Evolutionary conservation across 2,888 invertebrate species (phyloP), one percentile per base, ranked within the genome.

Genomic region (Caenorhabditis virilis): DNA sequence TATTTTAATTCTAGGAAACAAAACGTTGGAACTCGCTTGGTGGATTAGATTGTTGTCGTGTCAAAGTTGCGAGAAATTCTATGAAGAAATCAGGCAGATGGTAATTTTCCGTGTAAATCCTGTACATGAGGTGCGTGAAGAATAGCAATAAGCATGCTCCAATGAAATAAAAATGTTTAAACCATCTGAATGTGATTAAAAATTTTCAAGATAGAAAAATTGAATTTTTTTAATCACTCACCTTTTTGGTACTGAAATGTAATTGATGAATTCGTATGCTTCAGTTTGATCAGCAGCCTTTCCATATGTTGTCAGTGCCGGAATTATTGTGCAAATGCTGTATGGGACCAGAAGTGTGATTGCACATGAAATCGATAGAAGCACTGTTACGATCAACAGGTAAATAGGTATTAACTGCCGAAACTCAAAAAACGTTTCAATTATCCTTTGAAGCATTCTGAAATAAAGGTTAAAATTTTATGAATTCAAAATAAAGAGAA

Each of bases 121-220:
- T 11, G 13, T 42, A 42, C 7, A 22, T 7, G 7, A 22, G 5
- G 11, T 16, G 20, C 20, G 43, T 36, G 5, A 39, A 11, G 11
- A 16, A 45, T 4, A 62, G 39, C 9, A 47, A 23, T 16, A 49
- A 35, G 18, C 53, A 11, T 42, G 45, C 23, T 11, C 57, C 58
- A 5, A 66, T 11, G 9, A 68, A 46, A 67, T 78, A 78, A 55
- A 78, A 78, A 47, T 78, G 78, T 13, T 70, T 62, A 58, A 78
- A 78, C 74, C 74, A 78, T 60, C 78, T 77, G 63, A 49, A 64
- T 45, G 26, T 16, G 26, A 16, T 30, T 33, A 9, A 30, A 47
- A 23, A 7, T 46, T 46, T 33, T 22, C 1, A 48, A 35, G 22
- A 30, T 27, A 18, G 20, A 35, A 11, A 48, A 35, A 30, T 41